phyloP scores from a whole-genome alignment of 1,140 invertebrate species.

The Meteorus sp. region DNA sequence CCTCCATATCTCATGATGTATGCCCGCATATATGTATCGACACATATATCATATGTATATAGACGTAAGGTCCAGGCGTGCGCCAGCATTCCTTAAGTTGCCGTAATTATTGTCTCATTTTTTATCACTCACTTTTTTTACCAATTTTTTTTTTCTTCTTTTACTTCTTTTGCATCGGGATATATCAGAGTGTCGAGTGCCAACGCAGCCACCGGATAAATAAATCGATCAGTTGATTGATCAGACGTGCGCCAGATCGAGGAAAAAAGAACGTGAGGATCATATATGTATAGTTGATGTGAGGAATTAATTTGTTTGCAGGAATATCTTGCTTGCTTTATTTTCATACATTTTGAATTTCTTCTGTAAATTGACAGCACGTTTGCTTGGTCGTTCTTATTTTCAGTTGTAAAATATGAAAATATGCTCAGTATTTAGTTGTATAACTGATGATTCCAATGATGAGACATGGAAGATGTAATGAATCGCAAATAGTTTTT shows the following conservation, averaged over 20 bases:
- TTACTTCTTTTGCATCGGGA: background rate
- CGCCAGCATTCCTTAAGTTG: background rate
- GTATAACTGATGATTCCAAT: too few relatives aligned
- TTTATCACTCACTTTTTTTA: background rate
- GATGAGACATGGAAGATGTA: too few relatives aligned
- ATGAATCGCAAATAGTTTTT: too few relatives aligned
- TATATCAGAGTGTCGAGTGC: constrained; percentile 2
- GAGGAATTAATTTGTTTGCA: too few relatives aligned
- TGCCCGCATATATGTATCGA: background rate
- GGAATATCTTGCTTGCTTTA: too few relatives aligned
- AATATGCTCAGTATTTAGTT: too few relatives aligned
- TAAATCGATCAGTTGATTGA: constrained; percentile 7
- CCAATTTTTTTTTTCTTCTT: background rate
- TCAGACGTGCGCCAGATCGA: background rate
- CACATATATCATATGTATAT: too few relatives aligned
- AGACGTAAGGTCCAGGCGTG: background rate
- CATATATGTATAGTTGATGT: too few relatives aligned
- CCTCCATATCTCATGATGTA: background rate
- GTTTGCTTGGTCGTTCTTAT: too few relatives aligned
- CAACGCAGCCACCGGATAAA: constrained; percentile 2
- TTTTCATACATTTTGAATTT: too few relatives aligned
- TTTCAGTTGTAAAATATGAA: too few relatives aligned
- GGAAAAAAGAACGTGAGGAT: background rate
- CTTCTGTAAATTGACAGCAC: too few relatives aligned
- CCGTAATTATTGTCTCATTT: background rate